phyloP scores from a whole-genome alignment of 2,797 vertebrate species.

The Sebastes kiyomatsui region DNA sequence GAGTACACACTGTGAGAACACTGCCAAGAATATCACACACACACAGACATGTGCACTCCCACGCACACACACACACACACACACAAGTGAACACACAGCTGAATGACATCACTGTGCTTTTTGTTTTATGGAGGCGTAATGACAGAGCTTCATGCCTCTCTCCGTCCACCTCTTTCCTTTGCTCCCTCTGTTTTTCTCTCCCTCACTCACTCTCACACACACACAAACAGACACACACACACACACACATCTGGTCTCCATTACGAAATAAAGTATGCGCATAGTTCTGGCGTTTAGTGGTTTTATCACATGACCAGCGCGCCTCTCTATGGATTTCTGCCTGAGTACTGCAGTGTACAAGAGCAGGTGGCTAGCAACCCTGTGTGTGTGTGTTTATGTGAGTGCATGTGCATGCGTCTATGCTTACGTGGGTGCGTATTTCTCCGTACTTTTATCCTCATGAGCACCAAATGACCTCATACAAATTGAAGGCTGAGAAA shows the following conservation, averaged over 20 bases:
- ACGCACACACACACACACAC: constrained; percentile 34
- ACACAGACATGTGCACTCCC: constrained; percentile 36
- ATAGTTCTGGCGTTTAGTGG: constrained; percentile 71
- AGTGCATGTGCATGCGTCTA: not conserved
- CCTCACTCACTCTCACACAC: not conserved
- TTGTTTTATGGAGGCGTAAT: constrained; percentile 79
- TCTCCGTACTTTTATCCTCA: constrained; percentile 28
- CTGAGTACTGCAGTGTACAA: constrained; percentile 42
- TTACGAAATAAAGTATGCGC: constrained; percentile 75
- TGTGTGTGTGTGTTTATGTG: not conserved
- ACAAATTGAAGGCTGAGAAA: constrained; percentile 34
- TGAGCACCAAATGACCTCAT: constrained; percentile 40
- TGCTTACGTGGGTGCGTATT: constrained; percentile 27
- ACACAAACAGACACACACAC: constrained; percentile 28
- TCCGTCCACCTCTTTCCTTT: constrained; percentile 28
- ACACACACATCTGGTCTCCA: constrained; percentile 72
- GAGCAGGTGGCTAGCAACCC: constrained; percentile 69
- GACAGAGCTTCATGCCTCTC: constrained; percentile 66
- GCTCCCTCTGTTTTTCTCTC: constrained; percentile 25
- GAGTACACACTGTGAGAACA: constrained; percentile 54
- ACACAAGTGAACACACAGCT: constrained; percentile 31
- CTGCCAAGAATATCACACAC: constrained; percentile 64
- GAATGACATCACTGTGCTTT: constrained; percentile 79
- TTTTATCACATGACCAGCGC: constrained; percentile 69
- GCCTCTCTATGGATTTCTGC: constrained; percentile 58